Conservation (phyloP, 2,888 invertebrate species). For the Sesamia inferens region DNA sequence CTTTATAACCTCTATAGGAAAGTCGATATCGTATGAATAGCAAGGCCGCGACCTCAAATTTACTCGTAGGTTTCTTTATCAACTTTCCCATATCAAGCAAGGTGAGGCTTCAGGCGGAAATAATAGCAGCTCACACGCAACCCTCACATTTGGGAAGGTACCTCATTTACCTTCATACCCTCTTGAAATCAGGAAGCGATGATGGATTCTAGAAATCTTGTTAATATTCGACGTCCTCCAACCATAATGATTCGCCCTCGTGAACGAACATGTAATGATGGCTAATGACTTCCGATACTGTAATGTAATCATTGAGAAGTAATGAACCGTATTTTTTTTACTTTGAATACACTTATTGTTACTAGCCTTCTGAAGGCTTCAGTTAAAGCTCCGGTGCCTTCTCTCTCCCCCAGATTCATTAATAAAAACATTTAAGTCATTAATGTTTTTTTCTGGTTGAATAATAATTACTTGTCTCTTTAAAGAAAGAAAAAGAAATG, state of each 20-base stretch:
- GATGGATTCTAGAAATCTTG: constrained; percentile 60
- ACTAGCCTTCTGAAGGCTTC: not conserved
- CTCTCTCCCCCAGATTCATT: constrained; percentile 1
- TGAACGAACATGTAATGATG: constrained; percentile 34
- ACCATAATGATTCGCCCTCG: constrained; percentile 29
- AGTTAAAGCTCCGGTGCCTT: constrained; percentile 7
- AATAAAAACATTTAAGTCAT: constrained; percentile 18
- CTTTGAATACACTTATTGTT: constrained; percentile 16
- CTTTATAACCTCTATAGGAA: constrained; percentile 47
- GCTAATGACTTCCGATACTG: constrained; percentile 46
- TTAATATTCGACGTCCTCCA: constrained; percentile 55
- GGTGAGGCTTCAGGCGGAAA: constrained; percentile 79
- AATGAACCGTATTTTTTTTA: constrained; percentile 49
- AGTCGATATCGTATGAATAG: constrained; percentile 64
- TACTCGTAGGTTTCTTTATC: constrained; percentile 75
- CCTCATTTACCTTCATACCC: constrained; percentile 52
- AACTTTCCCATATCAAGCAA: constrained; percentile 78
- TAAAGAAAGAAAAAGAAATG: not conserved
- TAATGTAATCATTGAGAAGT: constrained; percentile 42
- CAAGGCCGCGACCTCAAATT: constrained; percentile 74
- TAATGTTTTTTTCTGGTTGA: constrained; percentile 24
- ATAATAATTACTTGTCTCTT: constrained; percentile 4
- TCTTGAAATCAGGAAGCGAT: constrained; percentile 67
- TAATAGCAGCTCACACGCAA: constrained; percentile 82
- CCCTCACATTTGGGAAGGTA: constrained; percentile 72